phyloP scores from a whole-genome alignment of 2,888 invertebrate genomes.

The Aethes cnicana region DNA sequence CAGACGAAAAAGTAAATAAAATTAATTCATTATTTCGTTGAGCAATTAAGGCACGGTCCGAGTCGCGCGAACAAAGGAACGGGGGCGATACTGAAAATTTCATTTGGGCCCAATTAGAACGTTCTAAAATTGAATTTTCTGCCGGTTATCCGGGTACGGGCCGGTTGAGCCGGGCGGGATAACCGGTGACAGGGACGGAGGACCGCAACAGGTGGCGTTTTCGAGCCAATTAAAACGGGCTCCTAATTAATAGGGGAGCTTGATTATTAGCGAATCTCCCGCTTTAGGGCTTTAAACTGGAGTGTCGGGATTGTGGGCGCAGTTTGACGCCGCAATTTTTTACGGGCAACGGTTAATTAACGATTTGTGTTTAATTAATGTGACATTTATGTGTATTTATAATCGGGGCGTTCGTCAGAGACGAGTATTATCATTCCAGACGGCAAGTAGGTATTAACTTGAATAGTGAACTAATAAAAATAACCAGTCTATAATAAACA shows the following conservation, averaged over 20 bases:
- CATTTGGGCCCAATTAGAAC: conserved; percentile 74
- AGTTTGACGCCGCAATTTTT: conserved; percentile 4
- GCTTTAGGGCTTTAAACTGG: conserved; percentile 66
- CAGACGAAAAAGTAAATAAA: conserved; percentile 51
- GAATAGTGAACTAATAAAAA: too few species aligned
- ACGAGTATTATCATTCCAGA: too few species aligned
- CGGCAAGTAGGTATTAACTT: too few species aligned
- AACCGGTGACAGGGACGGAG: conserved; percentile 54
- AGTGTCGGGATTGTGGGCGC: conserved; percentile 43
- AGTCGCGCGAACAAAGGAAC: conserved; percentile 65
- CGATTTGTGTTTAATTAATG: too few species aligned
- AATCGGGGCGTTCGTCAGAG: background rate
- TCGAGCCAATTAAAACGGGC: conserved; percentile 78
- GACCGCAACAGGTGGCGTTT: conserved; percentile 77
- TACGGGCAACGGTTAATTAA: background rate
- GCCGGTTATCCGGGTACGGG: conserved; percentile 80
- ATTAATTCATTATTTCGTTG: conserved; percentile 67
- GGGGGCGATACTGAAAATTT: conserved; percentile 69
- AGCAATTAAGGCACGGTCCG: conserved; percentile 65
- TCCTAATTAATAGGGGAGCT: conserved; percentile 80
- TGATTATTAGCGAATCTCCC: conserved; percentile 76
- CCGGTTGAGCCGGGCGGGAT: conserved; percentile 56
- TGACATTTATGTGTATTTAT: too few species aligned
- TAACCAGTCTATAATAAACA: too few species aligned
- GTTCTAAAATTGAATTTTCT: conserved; percentile 75